Percentiles rank a stretch among this genome's conserved stretches.
phyloP scores from a whole-genome alignment of 2,888 invertebrate genomes.

The Lycocerus yunnanus region DNA sequence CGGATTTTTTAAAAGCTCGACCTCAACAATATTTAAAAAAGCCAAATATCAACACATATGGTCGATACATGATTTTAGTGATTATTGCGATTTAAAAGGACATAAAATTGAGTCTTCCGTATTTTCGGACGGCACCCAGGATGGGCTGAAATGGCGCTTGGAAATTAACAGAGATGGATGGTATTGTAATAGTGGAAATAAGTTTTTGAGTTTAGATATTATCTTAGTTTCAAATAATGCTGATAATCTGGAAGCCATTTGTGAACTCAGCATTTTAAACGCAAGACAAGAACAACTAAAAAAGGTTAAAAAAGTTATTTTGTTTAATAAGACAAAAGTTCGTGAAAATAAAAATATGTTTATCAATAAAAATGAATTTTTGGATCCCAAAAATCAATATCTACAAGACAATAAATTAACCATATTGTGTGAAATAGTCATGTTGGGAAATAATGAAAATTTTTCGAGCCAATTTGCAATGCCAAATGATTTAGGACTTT shows the following conservation, averaged over 20 bases:
- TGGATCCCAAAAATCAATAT: too few relatives aligned
- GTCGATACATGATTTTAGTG: constrained; percentile 99
- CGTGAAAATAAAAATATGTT: constrained; percentile 60
- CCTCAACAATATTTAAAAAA: too few relatives aligned
- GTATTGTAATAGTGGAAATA: constrained; percentile 99
- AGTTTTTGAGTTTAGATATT: constrained; percentile 98
- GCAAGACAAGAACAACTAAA: constrained; percentile 99
- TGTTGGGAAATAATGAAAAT: constrained; percentile 99
- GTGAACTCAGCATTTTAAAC: constrained; percentile 99
- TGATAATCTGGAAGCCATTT: constrained; percentile 99
- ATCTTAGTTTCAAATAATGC: constrained; percentile 99
- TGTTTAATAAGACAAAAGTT: constrained; percentile 99
- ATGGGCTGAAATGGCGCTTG: constrained; percentile 99
- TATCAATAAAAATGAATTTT: too few relatives aligned
- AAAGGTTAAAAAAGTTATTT: constrained; percentile 94
- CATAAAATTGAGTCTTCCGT: constrained; percentile 99
- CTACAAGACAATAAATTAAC: too few relatives aligned
- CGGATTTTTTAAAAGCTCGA: too few relatives aligned
- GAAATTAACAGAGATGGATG: constrained; percentile 99
- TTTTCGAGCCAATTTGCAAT: constrained; percentile 98
- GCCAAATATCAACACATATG: constrained; percentile 57
- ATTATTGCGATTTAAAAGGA: constrained; percentile 99
- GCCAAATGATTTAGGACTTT: constrained; percentile 90
- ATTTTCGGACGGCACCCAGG: constrained; percentile 99
- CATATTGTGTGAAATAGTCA: constrained; percentile 69